These are phyloP conservation scores for Serilophus lunatus DNA, from an alignment of 2,113 vertebrate genomes.

Conservation along the genomic window DNA sequence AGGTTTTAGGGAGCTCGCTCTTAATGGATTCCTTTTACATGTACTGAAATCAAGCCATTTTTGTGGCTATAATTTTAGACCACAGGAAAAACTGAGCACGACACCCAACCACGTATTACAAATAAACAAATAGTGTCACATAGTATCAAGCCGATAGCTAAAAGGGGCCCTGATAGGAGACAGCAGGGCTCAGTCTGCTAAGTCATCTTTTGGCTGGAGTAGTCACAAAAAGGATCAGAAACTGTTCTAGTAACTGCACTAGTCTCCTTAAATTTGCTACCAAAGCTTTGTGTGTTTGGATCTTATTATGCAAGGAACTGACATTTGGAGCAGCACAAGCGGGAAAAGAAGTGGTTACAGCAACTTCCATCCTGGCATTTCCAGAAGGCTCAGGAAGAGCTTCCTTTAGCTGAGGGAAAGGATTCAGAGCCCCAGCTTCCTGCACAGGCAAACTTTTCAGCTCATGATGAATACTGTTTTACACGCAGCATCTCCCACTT, in stretches of 20 bases:
- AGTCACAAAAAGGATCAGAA: neutral
- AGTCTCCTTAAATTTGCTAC: neutral
- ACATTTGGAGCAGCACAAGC: neutral
- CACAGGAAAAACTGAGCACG: neutral
- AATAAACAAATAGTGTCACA: neutral
- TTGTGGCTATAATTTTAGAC: neutral
- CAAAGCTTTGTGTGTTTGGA: neutral
- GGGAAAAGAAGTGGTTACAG: neutral
- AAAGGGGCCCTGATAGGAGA: neutral
- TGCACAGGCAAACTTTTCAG: conserved; percentile 4
- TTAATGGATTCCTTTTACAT: neutral
- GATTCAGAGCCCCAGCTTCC: neutral
- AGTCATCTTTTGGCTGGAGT: neutral
- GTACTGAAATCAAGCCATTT: neutral
- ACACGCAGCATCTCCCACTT: neutral
- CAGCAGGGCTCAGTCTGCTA: neutral
- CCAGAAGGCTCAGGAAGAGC: neutral
- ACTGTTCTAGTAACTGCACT: neutral
- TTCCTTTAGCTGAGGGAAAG: neutral
- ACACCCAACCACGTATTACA: neutral
- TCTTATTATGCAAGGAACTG: neutral
- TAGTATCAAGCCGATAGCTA: neutral
- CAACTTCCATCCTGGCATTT: conserved; percentile 15
- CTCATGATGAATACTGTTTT: neutral
- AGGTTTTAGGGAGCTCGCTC: neutral